A percentile compares a stretch with the other conserved stretches of the same genome.
Evolutionary conservation across 1,140 invertebrate genomes (phyloP).

Genomic region (Octopus bimaculoides): DNA sequence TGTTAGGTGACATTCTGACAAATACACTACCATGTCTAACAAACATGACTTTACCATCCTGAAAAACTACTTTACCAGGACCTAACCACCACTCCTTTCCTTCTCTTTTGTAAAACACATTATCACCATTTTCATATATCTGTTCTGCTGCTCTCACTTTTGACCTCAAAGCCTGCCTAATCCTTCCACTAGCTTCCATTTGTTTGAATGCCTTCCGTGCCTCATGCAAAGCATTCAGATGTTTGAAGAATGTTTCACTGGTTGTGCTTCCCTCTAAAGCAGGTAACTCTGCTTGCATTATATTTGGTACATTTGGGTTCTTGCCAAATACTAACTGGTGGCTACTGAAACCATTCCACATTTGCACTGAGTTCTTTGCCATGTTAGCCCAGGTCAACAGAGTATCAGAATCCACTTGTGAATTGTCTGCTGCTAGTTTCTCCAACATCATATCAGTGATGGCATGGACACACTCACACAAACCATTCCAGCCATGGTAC

Average conservation of each 20-base stretch:
- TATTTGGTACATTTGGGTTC: slow-evolving; percentile 23
- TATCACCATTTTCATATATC: slow-evolving; percentile 24
- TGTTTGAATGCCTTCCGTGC: slow-evolving; percentile 23
- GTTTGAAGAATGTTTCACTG: slow-evolving; percentile 25
- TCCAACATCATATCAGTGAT: slow-evolving; percentile 22
- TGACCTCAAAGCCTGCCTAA: slow-evolving; percentile 20
- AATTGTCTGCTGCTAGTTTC: slow-evolving; percentile 21
- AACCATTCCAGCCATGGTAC: slow-evolving; percentile 27
- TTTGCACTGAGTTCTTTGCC: slow-evolving; percentile 29
- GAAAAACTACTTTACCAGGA: slow-evolving; percentile 11
- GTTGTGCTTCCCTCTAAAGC: slow-evolving; percentile 19
- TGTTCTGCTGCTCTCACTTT: slow-evolving; percentile 29
- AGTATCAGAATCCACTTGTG: background rate
- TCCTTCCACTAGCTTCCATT: slow-evolving; percentile 23
- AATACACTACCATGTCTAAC: slow-evolving; percentile 24
- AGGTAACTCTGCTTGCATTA: slow-evolving; percentile 20
- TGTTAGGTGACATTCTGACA: slow-evolving; percentile 20
- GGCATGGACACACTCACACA: slow-evolving; percentile 25
- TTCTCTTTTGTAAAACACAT: slow-evolving; percentile 29
- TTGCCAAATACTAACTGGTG: slow-evolving; percentile 30
- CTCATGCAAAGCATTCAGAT: slow-evolving; percentile 26
- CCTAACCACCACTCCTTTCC: slow-evolving; percentile 21
- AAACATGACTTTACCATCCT: slow-evolving; percentile 29
- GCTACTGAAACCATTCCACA: slow-evolving; percentile 33
- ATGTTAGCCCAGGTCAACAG: slow-evolving; percentile 30